Percentiles rank a stretch among this genome's conserved stretches.
phyloP scores from a whole-genome alignment of 2,797 vertebrate species.

The Pagetopsis macropterus region DNA sequence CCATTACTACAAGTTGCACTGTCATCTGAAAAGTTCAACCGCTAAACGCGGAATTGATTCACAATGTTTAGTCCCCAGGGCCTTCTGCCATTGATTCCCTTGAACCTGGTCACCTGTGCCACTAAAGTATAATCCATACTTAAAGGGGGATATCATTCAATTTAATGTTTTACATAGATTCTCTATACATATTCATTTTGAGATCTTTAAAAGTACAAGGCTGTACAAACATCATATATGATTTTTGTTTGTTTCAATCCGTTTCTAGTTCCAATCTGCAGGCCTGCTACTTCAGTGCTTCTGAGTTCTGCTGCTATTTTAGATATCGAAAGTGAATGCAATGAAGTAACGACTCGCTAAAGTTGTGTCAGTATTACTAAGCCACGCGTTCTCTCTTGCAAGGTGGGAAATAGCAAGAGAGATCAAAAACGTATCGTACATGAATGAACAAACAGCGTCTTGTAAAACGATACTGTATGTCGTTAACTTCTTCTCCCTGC shows the following conservation, averaged over 20 bases:
- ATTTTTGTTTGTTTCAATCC: background rate
- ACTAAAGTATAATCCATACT: background rate
- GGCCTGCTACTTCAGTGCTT: background rate
- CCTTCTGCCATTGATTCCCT: conserved; percentile 26
- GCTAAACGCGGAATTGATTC: conserved; percentile 42
- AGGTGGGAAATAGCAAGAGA: background rate
- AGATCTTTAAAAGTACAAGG: no score
- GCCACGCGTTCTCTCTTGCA: background rate
- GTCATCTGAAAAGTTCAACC: conserved; percentile 57
- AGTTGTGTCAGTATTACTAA: background rate
- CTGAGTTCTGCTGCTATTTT: background rate
- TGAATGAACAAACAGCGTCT: background rate
- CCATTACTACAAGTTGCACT: conserved; percentile 36
- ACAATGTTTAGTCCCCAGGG: conserved; percentile 2
- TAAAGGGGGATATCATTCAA: background rate
- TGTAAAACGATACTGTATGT: no score
- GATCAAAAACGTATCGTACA: background rate
- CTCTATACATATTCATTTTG: background rate
- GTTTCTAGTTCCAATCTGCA: background rate
- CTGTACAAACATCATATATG: no score
- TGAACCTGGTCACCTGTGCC: conserved; percentile 28
- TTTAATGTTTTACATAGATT: background rate
- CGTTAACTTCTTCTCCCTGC: background rate
- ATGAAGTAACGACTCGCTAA: background rate
- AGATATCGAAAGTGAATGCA: background rate